phyloP scores from a whole-genome alignment of 2,888 invertebrate genomes.

The Amiota mariae region DNA sequence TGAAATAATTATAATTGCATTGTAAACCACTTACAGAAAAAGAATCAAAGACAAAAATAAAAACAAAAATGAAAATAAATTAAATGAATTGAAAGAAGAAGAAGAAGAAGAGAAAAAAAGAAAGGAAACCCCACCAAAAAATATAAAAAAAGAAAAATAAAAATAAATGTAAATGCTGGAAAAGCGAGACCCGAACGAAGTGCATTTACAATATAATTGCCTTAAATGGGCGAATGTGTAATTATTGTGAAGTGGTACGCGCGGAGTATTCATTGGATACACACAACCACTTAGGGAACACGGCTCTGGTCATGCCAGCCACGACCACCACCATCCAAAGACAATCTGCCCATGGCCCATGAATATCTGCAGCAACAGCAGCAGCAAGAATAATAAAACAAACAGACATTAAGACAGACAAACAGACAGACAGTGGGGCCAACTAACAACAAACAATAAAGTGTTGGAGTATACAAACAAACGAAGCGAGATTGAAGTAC shows the following conservation, averaged over 20 bases:
- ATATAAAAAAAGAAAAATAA: constrained; percentile 9
- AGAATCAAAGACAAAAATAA: background rate
- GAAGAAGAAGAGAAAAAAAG: too few relatives aligned
- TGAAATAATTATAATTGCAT: constrained; percentile 9
- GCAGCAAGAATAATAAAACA: constrained; percentile 29
- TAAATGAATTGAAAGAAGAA: too few relatives aligned
- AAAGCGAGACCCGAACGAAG: constrained; percentile 33
- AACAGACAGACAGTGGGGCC: constrained; percentile 14
- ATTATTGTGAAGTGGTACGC: constrained; percentile 45
- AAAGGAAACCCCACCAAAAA: constrained; percentile 23
- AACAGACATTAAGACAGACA: constrained; percentile 52
- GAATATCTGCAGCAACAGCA: background rate
- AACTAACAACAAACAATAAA: background rate
- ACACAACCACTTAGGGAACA: constrained; percentile 6
- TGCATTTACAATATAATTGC: constrained; percentile 54
- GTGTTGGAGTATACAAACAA: too few relatives aligned
- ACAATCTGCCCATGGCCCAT: background rate
- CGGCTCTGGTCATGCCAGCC: constrained; percentile 8
- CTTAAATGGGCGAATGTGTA: constrained; percentile 48
- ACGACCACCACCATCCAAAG: background rate
- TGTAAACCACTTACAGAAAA: background rate
- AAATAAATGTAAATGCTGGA: constrained; percentile 26
- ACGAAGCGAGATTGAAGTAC: constrained; percentile 32
- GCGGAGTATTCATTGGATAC: constrained; percentile 20
- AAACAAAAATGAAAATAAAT: background rate